Evolutionary conservation across 2,888 invertebrate species (phyloP), one percentile per base, ranked within the genome.

Genomic region (Tinea trinotella): DNA sequence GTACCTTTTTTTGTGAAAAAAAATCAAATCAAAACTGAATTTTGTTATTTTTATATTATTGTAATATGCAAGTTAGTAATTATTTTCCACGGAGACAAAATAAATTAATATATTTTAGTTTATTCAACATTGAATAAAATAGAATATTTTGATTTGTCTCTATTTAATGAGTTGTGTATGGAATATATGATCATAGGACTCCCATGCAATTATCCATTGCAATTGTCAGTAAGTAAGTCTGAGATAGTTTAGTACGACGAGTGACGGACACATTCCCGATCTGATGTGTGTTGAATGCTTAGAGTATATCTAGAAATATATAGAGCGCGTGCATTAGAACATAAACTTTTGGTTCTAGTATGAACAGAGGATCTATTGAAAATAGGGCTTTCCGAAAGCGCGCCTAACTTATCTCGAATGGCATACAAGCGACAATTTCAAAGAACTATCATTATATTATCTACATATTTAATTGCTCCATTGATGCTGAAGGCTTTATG

Each of bases 141-240:
- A 22, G 7, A 30, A 7, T 30, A 7, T 10, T 10, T 30, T 7
- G 7, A 30, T 4, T 30, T 30, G 30, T 7, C 30, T 30, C 30
- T 1, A 30, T 30, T n/a, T 30, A 30, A 7, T 4, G n/a, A n/a
- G n/a, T 30, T 10, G 2, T 30, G n/a, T 30, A 30, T 30, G 30
- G 30, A 30, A 30, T 30, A n/a, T 30, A 30, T 30, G 30, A 22
- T 30, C 30, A 30, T 30, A 30, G 30, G 30, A 30, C 30, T 30
- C 30, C 30, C 30, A 10, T 30, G 30, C 30, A 30, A 30, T 30
- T 30, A 30, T n/a, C 30, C n/a, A 30, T 30, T 30, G 30, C 30
- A 30, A 30, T 30, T 70, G 24, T 13, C 13, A 20, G 22, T 7
- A 72, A 72, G 71, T 70, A 72, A 72, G 71, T 70, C 71, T 72